These are phyloP conservation scores for Pandemis corylana DNA, from an alignment of 2,888 invertebrate species.

Conservation along the genomic window DNA sequence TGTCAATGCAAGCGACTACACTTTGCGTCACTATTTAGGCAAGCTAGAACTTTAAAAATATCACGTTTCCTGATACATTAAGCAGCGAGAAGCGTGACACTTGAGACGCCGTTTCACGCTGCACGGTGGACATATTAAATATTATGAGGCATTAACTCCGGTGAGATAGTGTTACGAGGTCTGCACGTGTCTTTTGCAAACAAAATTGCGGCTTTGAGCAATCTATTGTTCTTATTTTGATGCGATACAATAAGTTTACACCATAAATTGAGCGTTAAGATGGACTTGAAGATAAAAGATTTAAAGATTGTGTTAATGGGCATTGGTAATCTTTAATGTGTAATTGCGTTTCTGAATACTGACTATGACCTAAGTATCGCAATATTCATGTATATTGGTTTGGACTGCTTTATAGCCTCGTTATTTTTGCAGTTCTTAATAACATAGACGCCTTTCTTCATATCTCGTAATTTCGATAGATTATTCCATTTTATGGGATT, in stretches of 20 bases:
- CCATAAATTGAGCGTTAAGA: not conserved
- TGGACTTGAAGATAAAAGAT: conserved; percentile 21
- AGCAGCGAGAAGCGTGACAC: conserved; percentile 52
- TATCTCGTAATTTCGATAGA: too few species aligned
- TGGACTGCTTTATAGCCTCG: too few species aligned
- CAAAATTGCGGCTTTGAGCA: conserved; percentile 29
- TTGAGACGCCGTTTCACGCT: conserved; percentile 44
- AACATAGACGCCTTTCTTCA: too few species aligned
- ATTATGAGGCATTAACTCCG: conserved; percentile 39
- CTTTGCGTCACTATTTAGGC: conserved; percentile 38
- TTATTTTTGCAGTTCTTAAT: too few species aligned
- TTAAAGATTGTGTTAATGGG: conserved; percentile 13
- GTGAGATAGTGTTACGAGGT: conserved; percentile 42
- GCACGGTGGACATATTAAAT: conserved; percentile 43
- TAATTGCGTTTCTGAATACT: not conserved
- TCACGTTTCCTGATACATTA: conserved; percentile 50
- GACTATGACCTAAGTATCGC: too few species aligned
- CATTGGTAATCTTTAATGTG: conserved; percentile 12
- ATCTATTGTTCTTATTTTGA: conserved; percentile 40
- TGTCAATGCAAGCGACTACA: conserved; percentile 25
- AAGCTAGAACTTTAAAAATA: conserved; percentile 46
- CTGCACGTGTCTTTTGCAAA: conserved; percentile 33
- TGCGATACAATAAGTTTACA: conserved; percentile 31
- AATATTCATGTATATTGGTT: too few species aligned
- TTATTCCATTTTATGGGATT: too few species aligned